phyloP scores from a whole-genome alignment of 2,797 vertebrate species.

The Sciurus carolinensis region DNA sequence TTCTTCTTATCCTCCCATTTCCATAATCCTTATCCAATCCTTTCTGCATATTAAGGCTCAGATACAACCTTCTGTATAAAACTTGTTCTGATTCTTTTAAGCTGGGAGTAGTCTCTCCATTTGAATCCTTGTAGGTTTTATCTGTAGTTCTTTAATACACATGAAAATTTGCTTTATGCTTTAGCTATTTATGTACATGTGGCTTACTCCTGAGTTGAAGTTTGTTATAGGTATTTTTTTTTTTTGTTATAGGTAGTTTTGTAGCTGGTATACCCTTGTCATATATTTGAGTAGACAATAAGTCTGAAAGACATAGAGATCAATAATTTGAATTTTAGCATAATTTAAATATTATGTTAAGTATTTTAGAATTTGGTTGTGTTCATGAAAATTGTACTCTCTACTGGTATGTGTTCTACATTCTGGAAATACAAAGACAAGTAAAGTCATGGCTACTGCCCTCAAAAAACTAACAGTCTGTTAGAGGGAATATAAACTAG shows the following conservation, averaged over 20 bases:
- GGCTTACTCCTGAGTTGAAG: not conserved
- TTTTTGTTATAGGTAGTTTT: not conserved
- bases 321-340: not conserved
- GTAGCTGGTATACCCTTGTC: not conserved
- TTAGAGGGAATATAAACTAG: conserved; percentile 12
- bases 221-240: not conserved
- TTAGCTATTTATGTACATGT: not conserved
- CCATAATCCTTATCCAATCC: not conserved
- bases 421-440: not conserved
- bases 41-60: not conserved
- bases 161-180: not conserved
- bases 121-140: not conserved
- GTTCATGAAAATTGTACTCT: not conserved
- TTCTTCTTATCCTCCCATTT: conserved; percentile 4
- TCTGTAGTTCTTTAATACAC: not conserved
- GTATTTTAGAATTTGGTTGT: conserved; percentile 24
- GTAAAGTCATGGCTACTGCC: not conserved
- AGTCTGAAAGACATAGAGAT: not conserved
- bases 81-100: not conserved
- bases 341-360: not conserved
- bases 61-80: not conserved
- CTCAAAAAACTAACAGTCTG: not conserved
- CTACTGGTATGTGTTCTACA: not conserved
- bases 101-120: not conserved
- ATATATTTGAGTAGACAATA: not conserved